Percentiles rank a stretch among this genome's conserved stretches.
These are phyloP conservation scores for Hesperia comma DNA, from an alignment of 2,888 invertebrate species.

Conservation along the genomic window DNA sequence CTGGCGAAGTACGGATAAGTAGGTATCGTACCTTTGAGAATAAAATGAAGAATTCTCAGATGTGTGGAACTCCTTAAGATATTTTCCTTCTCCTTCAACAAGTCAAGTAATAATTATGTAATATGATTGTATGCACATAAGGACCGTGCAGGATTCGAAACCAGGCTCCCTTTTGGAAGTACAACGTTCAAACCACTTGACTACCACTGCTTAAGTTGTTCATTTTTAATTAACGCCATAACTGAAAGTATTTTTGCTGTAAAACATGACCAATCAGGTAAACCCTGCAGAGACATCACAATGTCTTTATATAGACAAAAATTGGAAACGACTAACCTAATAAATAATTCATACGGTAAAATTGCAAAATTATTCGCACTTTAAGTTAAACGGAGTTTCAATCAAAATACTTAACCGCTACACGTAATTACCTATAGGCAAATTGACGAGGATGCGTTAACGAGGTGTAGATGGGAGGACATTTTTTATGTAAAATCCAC, in stretches of 20 bases:
- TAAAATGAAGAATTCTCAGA: too few relatives aligned
- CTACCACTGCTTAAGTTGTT: too few relatives aligned
- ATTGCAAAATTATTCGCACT: slow-evolving; percentile 45
- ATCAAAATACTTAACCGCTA: slow-evolving; percentile 64
- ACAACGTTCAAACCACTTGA: neutral
- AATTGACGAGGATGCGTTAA: slow-evolving; percentile 68
- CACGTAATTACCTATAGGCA: slow-evolving; percentile 77
- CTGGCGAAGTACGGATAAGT: too few relatives aligned
- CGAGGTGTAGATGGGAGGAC: slow-evolving; percentile 59
- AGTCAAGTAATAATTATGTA: too few relatives aligned
- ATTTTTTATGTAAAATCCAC: slow-evolving; percentile 53
- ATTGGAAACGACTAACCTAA: slow-evolving; percentile 42
- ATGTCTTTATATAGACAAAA: slow-evolving; percentile 27
- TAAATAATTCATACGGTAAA: slow-evolving; percentile 51
- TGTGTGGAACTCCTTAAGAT: too few relatives aligned
- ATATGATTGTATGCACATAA: too few relatives aligned
- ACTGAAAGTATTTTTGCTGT: neutral
- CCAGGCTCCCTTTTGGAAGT: too few relatives aligned
- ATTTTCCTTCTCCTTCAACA: too few relatives aligned
- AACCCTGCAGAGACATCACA: neutral
- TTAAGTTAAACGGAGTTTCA: slow-evolving; percentile 45
- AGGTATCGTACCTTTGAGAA: too few relatives aligned
- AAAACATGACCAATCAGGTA: neutral
- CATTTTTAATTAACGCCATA: slow-evolving; percentile 1
- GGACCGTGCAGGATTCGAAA: too few relatives aligned